Evolutionary conservation across 2,888 invertebrate genomes (phyloP).

Genomic region (Calliopum simillimum): DNA sequence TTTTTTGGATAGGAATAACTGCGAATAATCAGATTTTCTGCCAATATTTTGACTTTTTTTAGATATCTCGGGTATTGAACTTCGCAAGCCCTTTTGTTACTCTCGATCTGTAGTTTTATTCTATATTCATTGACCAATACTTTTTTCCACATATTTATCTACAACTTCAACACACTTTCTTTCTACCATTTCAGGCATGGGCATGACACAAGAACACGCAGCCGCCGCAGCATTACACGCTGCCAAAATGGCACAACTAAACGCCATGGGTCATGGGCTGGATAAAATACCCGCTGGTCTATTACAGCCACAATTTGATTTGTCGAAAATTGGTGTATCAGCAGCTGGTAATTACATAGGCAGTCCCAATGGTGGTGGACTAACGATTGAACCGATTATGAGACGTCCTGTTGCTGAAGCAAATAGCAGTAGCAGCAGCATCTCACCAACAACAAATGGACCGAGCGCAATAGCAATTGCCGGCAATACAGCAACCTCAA

Average conservation of each 20-base stretch:
- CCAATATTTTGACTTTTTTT: too few relatives aligned
- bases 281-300: conserved; percentile 71
- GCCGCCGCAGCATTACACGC: conserved; percentile 82
- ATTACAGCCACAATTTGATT: conserved; percentile 65
- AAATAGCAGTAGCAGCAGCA: conserved; percentile 42
- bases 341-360: conserved; percentile 41
- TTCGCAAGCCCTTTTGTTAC: too few relatives aligned
- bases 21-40: too few relatives aligned
- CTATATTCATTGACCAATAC: too few relatives aligned
- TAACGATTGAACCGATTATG: conserved; percentile 64
- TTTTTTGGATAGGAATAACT: too few relatives aligned
- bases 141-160: neutral
- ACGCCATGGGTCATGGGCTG: conserved; percentile 72
- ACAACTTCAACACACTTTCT: neutral
- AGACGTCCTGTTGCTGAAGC: conserved; percentile 55
- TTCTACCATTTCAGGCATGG: conserved; percentile 67
- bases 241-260: conserved; percentile 82
- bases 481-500: conserved; percentile 35
- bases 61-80: too few relatives aligned
- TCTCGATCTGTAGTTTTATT: too few relatives aligned
- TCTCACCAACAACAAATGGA: conserved; percentile 36
- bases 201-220: conserved; percentile 75
- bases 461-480: conserved; percentile 28
- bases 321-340: conserved; percentile 59
- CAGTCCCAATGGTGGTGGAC: conserved; percentile 46